These are phyloP conservation scores for Trididemnum miniatum DNA, from an alignment of 23 tunicate species.

Conservation along the genomic window DNA sequence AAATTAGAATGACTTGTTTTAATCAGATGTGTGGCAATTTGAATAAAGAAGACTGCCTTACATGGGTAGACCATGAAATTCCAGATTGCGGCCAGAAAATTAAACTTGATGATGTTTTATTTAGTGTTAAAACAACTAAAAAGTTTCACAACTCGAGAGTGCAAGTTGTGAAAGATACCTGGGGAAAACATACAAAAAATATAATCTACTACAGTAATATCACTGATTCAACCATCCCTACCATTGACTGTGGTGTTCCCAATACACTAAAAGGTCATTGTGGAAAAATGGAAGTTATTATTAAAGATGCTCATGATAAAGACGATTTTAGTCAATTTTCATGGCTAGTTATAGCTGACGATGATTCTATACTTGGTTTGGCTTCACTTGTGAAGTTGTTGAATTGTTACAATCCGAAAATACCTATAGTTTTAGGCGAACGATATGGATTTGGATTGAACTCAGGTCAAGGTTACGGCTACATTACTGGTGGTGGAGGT, in stretches of 20 bases:
- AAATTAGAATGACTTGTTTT: constrained; percentile 56
- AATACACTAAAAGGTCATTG: constrained; percentile 90
- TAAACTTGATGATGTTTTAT: constrained; percentile 44
- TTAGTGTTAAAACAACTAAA: constrained; percentile 79
- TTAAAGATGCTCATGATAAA: constrained; percentile 47
- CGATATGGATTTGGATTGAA: constrained; percentile 82
- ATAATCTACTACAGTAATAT: constrained; percentile 78
- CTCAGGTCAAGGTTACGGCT: constrained; percentile 68
- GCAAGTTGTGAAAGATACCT: constrained; percentile 75
- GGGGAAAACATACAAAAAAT: constrained; percentile 70
- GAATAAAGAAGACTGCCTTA: constrained; percentile 27
- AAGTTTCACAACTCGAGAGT: constrained; percentile 82
- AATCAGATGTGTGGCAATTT: constrained; percentile 71
- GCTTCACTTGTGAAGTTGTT: constrained; percentile 45
- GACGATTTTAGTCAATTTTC: constrained; percentile 25
- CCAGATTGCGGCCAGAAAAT: constrained; percentile 66
- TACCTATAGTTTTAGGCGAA: constrained; percentile 68
- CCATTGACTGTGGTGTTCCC: constrained; percentile 85
- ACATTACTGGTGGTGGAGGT: constrained; percentile 97
- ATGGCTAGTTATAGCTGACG: constrained; percentile 89
- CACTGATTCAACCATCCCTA: constrained; percentile 67
- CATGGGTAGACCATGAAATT: constrained; percentile 23
- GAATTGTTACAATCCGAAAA: constrained; percentile 69
- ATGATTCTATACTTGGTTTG: constrained; percentile 85
- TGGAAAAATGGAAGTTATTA: constrained; percentile 83